These are phyloP conservation scores for Pachyuromys duprasi DNA, from an alignment of 2,797 vertebrate species.

Conservation along the genomic window DNA sequence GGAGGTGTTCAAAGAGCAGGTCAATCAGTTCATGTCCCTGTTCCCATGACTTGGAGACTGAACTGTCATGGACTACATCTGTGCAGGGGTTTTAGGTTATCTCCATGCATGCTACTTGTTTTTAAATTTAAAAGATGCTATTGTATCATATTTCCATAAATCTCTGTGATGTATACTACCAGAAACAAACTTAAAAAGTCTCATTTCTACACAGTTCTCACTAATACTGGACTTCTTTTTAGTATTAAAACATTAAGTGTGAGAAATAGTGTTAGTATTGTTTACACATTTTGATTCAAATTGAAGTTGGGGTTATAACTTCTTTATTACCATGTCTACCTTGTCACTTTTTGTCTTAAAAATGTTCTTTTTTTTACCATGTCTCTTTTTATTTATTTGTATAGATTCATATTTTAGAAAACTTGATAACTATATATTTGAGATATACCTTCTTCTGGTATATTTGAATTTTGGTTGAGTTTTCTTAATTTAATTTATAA, in stretches of 20 bases:
- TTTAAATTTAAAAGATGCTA: slow-evolving; percentile 5
- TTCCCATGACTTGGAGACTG: too few relatives aligned
- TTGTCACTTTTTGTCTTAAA: neutral
- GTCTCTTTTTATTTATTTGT: neutral
- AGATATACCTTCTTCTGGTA: slow-evolving; percentile 25
- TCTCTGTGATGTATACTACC: neutral
- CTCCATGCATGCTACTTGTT: too few relatives aligned
- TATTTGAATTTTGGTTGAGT: neutral
- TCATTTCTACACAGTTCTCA: neutral
- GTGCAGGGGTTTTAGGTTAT: too few relatives aligned
- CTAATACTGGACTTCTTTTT: neutral
- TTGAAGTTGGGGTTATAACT: neutral
- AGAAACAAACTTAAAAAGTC: neutral
- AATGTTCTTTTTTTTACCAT: neutral
- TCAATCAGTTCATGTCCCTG: too few relatives aligned
- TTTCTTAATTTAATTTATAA: slow-evolving; percentile 27
- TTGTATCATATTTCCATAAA: neutral
- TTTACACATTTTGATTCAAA: slow-evolving; percentile 9
- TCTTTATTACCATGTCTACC: slow-evolving; percentile 6
- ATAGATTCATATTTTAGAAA: slow-evolving; percentile 17
- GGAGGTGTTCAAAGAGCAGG: too few relatives aligned
- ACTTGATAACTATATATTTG: neutral
- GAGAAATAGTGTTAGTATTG: slow-evolving; percentile 1
- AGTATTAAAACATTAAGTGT: neutral
- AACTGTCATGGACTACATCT: too few relatives aligned